These are phyloP conservation scores for Meandrina meandrites DNA, from an alignment of 92 coral and sea anemone species.

Conservation along the genomic window DNA sequence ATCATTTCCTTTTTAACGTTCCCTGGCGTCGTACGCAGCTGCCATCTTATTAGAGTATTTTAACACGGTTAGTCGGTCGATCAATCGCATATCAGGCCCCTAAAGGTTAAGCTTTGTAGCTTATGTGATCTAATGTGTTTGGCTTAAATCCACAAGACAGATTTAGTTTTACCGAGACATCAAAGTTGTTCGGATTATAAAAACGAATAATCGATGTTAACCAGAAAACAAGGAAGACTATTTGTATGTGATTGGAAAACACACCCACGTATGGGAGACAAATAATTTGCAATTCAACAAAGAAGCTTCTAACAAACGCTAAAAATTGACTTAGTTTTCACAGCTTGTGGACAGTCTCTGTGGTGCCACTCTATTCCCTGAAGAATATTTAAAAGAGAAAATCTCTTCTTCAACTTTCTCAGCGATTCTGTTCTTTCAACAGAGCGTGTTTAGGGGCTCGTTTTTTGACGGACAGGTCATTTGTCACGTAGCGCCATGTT, in stretches of 20 bases:
- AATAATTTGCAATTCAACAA: neutral
- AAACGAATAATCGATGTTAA: neutral
- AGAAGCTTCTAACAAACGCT: neutral
- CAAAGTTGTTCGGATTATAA: neutral
- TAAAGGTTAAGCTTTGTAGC: neutral
- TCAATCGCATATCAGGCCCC: neutral
- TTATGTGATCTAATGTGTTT: neutral
- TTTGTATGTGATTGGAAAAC: neutral
- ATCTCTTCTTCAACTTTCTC: neutral
- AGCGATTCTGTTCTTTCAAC: neutral
- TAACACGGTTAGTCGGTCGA: neutral
- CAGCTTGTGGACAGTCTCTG: neutral
- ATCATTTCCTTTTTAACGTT: neutral
- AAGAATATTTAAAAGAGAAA: neutral
- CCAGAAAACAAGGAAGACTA: neutral
- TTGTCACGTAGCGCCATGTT: neutral
- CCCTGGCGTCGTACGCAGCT: neutral
- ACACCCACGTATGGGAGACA: neutral
- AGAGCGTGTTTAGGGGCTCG: neutral
- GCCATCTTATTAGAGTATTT: neutral
- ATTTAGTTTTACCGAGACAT: neutral
- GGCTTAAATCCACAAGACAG: neutral
- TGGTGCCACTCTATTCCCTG: neutral
- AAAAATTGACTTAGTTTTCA: neutral
- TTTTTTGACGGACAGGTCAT: neutral